Percentiles rank a stretch among this genome's conserved stretches.
Evolutionary conservation across 2,888 invertebrate species (phyloP).

Genomic region (Chalcis sispes): DNA sequence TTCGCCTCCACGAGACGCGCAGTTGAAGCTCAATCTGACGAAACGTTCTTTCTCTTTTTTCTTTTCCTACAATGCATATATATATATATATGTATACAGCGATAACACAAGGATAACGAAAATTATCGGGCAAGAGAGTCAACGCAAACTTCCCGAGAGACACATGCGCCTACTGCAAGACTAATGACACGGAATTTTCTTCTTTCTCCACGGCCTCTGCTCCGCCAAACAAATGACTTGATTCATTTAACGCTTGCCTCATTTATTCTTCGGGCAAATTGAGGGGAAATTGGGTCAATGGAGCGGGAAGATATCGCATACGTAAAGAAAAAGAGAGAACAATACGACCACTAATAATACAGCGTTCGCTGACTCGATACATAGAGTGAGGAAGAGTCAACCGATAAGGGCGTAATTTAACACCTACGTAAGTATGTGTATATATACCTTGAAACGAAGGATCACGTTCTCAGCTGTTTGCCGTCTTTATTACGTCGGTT

Average conservation of each 20-base stretch:
- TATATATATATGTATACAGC: neutral
- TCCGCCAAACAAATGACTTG: conserved; percentile 70
- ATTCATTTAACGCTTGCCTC: conserved; percentile 65
- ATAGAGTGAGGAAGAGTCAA: conserved; percentile 31
- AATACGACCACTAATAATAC: too few species aligned
- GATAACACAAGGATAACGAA: conserved; percentile 35
- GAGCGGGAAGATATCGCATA: conserved; percentile 58
- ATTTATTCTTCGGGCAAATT: conserved; percentile 57
- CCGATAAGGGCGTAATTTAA: conserved; percentile 72
- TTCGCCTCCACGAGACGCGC: conserved; percentile 40
- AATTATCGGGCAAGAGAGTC: conserved; percentile 6
- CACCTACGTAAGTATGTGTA: too few species aligned
- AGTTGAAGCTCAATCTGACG: conserved; percentile 1
- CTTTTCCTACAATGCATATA: too few species aligned
- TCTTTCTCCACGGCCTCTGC: conserved; percentile 9
- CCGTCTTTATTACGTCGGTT: conserved; percentile 68
- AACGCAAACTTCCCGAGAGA: conserved; percentile 9
- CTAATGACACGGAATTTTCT: conserved; percentile 67
- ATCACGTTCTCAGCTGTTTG: conserved; percentile 69
- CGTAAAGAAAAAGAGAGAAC: too few species aligned
- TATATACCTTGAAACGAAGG: conserved; percentile 55
- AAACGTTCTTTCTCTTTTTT: neutral
- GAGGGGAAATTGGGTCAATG: conserved; percentile 73
- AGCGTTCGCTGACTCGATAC: conserved; percentile 52
- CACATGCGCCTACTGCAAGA: conserved; percentile 50